Conservation (phyloP, 1,140 invertebrate species). For the Megathymus violae region DNA sequence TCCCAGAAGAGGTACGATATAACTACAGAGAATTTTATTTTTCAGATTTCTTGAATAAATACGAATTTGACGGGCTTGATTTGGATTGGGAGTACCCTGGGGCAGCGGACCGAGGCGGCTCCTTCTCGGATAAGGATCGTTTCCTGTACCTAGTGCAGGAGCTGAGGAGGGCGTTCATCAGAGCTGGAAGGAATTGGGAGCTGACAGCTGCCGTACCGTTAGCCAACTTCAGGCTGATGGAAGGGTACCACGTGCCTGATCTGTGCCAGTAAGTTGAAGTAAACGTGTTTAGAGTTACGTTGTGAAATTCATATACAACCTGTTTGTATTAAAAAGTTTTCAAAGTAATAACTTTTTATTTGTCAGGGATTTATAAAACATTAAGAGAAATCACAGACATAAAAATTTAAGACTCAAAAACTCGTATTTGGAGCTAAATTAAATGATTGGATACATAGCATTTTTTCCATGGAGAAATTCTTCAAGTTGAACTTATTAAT, state of each 20-base stretch:
- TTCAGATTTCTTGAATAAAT: constrained; percentile 89
- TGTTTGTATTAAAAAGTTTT: no score
- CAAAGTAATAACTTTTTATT: no score
- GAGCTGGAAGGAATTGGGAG: constrained; percentile 90
- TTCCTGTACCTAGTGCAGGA: constrained; percentile 94
- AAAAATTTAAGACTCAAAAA: no score
- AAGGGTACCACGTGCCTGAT: constrained; percentile 95
- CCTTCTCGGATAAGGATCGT: constrained; percentile 91
- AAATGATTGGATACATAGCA: no score
- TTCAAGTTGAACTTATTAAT: not conserved
- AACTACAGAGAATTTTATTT: no score
- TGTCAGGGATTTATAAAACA: no score
- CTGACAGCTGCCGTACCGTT: constrained; percentile 94
- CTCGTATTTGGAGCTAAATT: no score
- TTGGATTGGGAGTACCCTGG: constrained; percentile 95
- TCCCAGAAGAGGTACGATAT: no score
- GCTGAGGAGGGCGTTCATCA: constrained; percentile 90
- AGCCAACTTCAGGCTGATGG: constrained; percentile 92
- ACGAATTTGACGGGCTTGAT: constrained; percentile 92
- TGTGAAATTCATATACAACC: no score
- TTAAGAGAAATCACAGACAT: no score
- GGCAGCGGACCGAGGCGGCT: constrained; percentile 92
- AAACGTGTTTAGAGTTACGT: no score
- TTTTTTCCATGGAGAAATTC: not conserved
- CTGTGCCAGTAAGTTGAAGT: constrained; percentile 90